Evolutionary conservation across 2,888 invertebrate species (phyloP).

Genomic region (Hydraecia micacea): DNA sequence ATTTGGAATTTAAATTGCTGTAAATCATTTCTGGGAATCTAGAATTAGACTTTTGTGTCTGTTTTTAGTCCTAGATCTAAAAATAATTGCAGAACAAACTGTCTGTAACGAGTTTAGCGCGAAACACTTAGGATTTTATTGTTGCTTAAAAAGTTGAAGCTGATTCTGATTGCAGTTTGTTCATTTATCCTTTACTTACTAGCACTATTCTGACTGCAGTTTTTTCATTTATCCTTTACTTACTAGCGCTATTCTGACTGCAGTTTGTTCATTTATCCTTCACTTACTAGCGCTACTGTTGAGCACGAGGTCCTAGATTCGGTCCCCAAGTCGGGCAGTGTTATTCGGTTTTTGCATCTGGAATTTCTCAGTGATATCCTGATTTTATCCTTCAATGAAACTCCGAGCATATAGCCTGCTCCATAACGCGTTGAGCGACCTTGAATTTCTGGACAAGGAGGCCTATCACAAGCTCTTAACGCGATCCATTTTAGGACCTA

Average conservation of each 20-base stretch:
- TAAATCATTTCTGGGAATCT: constrained; percentile 74
- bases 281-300: neutral
- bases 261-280: neutral
- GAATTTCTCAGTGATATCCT: neutral
- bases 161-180: neutral
- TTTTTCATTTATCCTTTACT: no score
- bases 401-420: neutral
- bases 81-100: constrained; percentile 54
- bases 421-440: neutral
- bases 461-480: no score
- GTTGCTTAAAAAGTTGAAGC: neutral
- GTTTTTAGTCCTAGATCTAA: constrained; percentile 65
- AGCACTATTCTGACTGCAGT: no score
- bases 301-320: neutral
- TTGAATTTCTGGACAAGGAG: neutral
- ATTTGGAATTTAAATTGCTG: constrained; percentile 76
- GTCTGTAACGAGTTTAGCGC: constrained; percentile 23
- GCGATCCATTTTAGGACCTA: no score
- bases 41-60: constrained; percentile 68
- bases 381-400: neutral
- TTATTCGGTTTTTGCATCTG: neutral
- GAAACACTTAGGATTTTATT: constrained; percentile 4
- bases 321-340: neutral
- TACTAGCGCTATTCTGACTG: neutral
- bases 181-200: neutral